phyloP scores from a whole-genome alignment of 2,113 vertebrate genomes.

The Chinchilla lanigera region DNA sequence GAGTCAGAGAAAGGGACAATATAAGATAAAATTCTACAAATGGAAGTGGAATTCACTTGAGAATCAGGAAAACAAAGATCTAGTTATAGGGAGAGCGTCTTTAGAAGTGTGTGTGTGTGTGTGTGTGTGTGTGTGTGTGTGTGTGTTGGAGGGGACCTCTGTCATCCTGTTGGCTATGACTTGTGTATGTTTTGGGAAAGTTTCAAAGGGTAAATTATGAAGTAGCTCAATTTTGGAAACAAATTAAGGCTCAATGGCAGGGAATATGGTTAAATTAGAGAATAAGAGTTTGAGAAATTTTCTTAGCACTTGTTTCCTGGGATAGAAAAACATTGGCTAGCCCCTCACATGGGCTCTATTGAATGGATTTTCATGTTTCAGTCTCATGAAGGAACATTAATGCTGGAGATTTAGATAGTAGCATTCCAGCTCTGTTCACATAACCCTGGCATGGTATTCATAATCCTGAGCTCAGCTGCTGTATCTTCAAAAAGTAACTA shows the following conservation, averaged over 20 bases:
- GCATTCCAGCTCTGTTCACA: no score
- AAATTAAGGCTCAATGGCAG: no score
- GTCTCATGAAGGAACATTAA: background rate
- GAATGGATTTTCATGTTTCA: background rate
- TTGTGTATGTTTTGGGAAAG: accelerated
- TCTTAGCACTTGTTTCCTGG: background rate
- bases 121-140: background rate
- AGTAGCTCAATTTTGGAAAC: background rate
- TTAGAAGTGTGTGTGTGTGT: accelerated
- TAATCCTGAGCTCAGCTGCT: background rate
- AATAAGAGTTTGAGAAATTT: background rate
- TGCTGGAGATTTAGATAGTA: background rate
- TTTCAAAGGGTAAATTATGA: background rate
- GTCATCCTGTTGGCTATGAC: accelerated
- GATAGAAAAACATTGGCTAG: background rate
- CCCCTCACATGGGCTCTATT: accelerated
- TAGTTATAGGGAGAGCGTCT: no score
- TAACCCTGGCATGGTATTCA: accelerated
- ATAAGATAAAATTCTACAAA: accelerated
- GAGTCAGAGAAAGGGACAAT: accelerated
- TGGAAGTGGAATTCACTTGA: background rate
- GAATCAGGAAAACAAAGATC: background rate
- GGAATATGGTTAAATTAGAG: accelerated
- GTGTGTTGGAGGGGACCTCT: accelerated
- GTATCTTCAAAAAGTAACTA: background rate